Base-by-base conservation (phyloP, 2,888 invertebrate species). In the Esperia sulphurella region DNA sequence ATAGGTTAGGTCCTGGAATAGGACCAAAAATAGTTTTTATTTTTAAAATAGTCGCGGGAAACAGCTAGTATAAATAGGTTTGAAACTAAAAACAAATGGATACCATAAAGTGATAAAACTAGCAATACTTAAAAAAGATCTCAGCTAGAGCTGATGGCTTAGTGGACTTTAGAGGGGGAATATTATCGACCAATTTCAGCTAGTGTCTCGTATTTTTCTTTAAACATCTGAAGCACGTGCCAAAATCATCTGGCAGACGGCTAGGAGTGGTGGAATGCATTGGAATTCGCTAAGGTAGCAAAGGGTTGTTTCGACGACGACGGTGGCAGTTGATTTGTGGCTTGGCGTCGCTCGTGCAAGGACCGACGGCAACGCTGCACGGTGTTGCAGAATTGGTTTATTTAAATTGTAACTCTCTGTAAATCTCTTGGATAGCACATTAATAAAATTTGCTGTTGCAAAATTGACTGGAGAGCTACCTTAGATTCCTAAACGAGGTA, bases 281-380 rank as follows among this genome's bases (percentile, higher is more conserved):
- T 29, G 37, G 35, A 49, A 44, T 49, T 12, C 41, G 8, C 28
- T 21, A n/a, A 28, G 35, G 35, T 33, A 13, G 31, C 6, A 10
- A 33, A 31, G 43, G 35, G 31, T 33, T 43, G 14, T 3, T 29
- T 35, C 21, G 33, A n/a, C 21, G n/a, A n/a, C n/a, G n/a, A n/a
- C n/a, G n/a, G n/a, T n/a, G 33, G 14, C 37, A 44, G 49, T 46
- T 52, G 52, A 54, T 52, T 54, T 54, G 54, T 50, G 54, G 48
- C 44, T 12, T 10, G 43, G 4, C 37, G n/a, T 8, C n/a, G 43
- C 8, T 14, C 39, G 39, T 39, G 39, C 39, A 7, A 14, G 39
- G 13, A 39, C 13, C 13, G n/a, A 35, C 35, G n/a, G 35, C 8
- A n/a, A 3, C 6, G 3, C 35, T 10, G 35, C 35, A 35, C 35